Conservation (phyloP, 1,140 invertebrate species). For the Oryctes rhinoceros region DNA sequence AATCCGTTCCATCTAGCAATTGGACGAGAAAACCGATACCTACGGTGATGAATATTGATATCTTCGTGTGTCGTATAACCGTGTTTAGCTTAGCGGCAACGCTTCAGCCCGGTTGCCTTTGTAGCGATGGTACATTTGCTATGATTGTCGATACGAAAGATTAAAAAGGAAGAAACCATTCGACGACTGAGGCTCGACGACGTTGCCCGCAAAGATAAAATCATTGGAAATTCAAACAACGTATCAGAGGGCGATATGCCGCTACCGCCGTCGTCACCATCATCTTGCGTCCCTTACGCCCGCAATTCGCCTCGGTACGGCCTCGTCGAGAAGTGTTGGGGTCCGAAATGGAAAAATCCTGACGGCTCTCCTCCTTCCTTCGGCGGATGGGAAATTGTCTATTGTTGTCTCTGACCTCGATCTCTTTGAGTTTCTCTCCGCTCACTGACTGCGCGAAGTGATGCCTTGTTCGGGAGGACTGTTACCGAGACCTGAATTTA, state of each 20-base stretch:
- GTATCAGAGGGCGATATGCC: conserved; percentile 41
- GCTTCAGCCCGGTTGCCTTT: neutral
- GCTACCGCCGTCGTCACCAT: neutral
- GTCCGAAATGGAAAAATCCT: conserved; percentile 46
- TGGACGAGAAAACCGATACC: neutral
- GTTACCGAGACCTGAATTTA: conserved; percentile 49
- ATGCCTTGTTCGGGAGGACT: conserved; percentile 45
- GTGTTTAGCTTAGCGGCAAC: neutral
- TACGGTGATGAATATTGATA: conserved; percentile 14
- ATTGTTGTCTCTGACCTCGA: conserved; percentile 53
- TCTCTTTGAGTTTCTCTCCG: conserved; percentile 50
- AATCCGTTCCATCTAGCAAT: neutral
- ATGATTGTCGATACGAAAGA: conserved; percentile 37
- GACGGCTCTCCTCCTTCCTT: conserved; percentile 44
- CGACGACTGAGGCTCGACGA: neutral
- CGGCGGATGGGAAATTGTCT: conserved; percentile 51
- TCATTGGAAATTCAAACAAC: conserved; percentile 50
- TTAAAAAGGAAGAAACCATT: conserved; percentile 25
- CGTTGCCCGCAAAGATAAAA: conserved; percentile 42
- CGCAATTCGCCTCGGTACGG: neutral
- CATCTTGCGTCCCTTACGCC: neutral
- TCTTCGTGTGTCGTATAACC: neutral
- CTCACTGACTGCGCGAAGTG: conserved; percentile 44
- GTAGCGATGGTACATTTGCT: neutral
- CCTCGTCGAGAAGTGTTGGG: neutral